Conservation (phyloP, 1,140 invertebrate genomes). For the Dysdera silvatica region DNA sequence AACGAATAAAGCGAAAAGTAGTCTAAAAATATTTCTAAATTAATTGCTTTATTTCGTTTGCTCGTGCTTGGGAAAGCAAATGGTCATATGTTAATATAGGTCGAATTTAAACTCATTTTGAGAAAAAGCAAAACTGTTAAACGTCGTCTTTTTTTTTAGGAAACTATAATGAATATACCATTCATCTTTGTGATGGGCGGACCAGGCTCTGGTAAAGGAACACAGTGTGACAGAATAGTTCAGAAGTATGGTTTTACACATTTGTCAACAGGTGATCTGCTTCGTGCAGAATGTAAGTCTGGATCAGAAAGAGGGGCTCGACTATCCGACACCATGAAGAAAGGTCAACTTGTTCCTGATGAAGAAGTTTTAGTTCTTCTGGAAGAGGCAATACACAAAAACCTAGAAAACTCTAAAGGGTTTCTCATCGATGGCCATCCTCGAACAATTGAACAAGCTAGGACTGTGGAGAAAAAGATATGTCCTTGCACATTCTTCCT, state of each 20-base stretch:
- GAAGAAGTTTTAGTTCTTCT: constrained; percentile 79
- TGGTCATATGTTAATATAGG: too few relatives aligned
- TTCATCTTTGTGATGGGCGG: too few relatives aligned
- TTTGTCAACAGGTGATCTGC: constrained; percentile 82
- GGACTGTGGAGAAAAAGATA: constrained; percentile 71
- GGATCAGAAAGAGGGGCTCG: constrained; percentile 73
- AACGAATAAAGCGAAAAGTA: too few relatives aligned
- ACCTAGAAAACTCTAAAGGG: constrained; percentile 63
- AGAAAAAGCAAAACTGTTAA: too few relatives aligned
- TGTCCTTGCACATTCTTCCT: constrained; percentile 61
- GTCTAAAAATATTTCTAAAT: too few relatives aligned
- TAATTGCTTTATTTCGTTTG: too few relatives aligned
- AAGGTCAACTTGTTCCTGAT: constrained; percentile 73
- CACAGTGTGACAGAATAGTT: constrained; percentile 76
- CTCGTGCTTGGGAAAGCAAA: too few relatives aligned
- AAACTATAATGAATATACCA: too few relatives aligned
- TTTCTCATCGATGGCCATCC: constrained; percentile 96
- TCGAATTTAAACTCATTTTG: too few relatives aligned
- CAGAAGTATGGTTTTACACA: constrained; percentile 69
- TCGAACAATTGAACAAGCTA: constrained; percentile 77
- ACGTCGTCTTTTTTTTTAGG: too few relatives aligned
- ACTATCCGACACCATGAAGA: constrained; percentile 75
- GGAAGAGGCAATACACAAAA: constrained; percentile 69
- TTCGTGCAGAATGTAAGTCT: constrained; percentile 77
- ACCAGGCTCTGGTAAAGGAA: constrained; percentile 78